phyloP scores from a whole-genome alignment of 2,797 vertebrate genomes.

The Leucoraja ocellata region DNA sequence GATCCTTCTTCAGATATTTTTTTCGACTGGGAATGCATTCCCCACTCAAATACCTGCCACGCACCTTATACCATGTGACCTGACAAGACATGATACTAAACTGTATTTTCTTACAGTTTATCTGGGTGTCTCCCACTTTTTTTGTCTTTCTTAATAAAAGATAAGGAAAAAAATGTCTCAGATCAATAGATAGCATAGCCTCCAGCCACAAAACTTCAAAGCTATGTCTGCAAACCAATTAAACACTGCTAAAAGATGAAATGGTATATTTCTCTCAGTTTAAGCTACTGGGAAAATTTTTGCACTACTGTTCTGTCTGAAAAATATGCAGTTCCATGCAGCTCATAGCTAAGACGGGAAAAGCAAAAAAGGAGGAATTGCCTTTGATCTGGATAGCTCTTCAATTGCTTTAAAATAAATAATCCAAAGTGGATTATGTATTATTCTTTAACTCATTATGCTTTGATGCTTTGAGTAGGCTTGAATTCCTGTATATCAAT shows the following conservation, averaged over 20 bases:
- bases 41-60: too few relatives aligned
- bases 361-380: neutral
- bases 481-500: neutral
- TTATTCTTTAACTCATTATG: neutral
- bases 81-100: neutral
- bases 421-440: neutral
- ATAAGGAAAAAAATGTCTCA: neutral
- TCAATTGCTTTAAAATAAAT: neutral
- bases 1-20: neutral
- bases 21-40: neutral
- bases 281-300: neutral
- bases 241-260: neutral
- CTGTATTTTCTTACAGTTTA: neutral
- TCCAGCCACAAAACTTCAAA: neutral
- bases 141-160: neutral
- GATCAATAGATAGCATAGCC: neutral
- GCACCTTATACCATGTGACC: neutral
- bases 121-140: neutral
- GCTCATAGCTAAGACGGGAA: neutral
- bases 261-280: constrained; percentile 1
- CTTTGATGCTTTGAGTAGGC: neutral
- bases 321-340: neutral
- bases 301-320: neutral
- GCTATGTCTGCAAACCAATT: neutral
- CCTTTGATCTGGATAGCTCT: neutral